These are phyloP conservation scores for Aeoliscus strigatus DNA, from an alignment of 2,797 vertebrate genomes.

Conservation along the genomic window DNA sequence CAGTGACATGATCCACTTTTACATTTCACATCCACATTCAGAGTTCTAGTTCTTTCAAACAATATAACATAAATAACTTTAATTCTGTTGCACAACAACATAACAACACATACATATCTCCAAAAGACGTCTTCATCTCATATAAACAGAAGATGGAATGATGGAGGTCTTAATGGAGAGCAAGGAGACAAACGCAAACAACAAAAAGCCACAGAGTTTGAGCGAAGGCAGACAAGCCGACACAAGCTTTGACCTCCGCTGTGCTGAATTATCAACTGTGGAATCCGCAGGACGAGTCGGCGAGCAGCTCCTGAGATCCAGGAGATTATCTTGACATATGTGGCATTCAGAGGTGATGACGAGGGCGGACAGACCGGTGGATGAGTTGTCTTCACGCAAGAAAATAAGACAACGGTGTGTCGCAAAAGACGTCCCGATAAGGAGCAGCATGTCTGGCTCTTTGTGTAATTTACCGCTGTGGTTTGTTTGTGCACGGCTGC, in stretches of 20 bases:
- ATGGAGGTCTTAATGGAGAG: conserved; percentile 51
- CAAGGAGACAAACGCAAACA: conserved; percentile 51
- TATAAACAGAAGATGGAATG: conserved; percentile 59
- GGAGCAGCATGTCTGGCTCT: conserved; percentile 34
- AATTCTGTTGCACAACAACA: too few species aligned
- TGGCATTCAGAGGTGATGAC: conserved; percentile 18
- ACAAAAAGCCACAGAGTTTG: conserved; percentile 49
- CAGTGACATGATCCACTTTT: too few species aligned
- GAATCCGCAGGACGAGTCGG: conserved; percentile 59
- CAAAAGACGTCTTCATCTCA: conserved; percentile 50
- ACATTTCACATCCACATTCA: too few species aligned
- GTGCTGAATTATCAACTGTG: conserved; percentile 44
- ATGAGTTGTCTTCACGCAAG: too few species aligned
- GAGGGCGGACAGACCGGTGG: too few species aligned
- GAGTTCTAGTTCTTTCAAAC: too few species aligned
- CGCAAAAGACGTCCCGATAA: too few species aligned
- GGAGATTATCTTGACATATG: conserved; percentile 33
- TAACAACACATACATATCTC: neutral
- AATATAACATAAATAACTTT: too few species aligned
- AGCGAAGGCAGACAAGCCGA: conserved; percentile 42
- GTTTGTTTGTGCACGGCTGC: conserved; percentile 58
- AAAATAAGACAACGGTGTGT: too few species aligned
- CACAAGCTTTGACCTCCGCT: conserved; percentile 47
- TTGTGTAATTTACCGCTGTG: conserved; percentile 44
- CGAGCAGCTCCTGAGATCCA: conserved; percentile 23